Conservation (phyloP, 2,888 invertebrate genomes). For the Philonicus albiceps region DNA sequence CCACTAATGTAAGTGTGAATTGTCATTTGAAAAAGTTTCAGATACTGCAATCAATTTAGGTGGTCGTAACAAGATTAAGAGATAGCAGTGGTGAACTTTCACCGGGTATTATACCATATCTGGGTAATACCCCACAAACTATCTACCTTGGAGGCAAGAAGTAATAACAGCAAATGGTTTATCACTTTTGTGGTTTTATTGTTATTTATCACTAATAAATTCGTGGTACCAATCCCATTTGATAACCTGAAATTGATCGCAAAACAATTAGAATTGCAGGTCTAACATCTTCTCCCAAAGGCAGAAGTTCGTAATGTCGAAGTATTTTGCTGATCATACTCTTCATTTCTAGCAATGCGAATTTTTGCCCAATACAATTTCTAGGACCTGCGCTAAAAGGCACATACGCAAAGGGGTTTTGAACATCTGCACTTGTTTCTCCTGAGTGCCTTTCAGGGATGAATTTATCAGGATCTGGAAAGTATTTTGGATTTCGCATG, state of each 20-base stretch:
- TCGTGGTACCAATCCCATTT: conserved; percentile 55
- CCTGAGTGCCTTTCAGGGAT: conserved; percentile 60
- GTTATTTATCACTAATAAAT: conserved; percentile 37
- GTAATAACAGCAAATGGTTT: too few relatives aligned
- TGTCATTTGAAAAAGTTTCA: too few relatives aligned
- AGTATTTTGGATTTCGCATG: conserved; percentile 55
- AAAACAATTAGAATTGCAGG: conserved; percentile 54
- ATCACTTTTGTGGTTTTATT: too few relatives aligned
- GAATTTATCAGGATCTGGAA: conserved; percentile 55
- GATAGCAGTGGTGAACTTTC: too few relatives aligned
- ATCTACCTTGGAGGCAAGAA: too few relatives aligned
- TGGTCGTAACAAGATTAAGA: too few relatives aligned
- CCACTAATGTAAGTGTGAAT: too few relatives aligned
- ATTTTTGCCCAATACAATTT: conserved; percentile 61
- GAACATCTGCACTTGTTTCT: conserved; percentile 59
- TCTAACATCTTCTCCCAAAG: conserved; percentile 54
- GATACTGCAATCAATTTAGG: too few relatives aligned
- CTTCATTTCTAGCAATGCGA: conserved; percentile 60
- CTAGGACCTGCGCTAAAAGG: conserved; percentile 61
- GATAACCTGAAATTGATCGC: conserved; percentile 55
- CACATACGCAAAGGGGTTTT: conserved; percentile 54
- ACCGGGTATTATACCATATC: too few relatives aligned
- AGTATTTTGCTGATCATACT: conserved; percentile 56
- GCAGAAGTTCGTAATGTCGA: conserved; percentile 55
- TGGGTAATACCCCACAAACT: too few relatives aligned